These are phyloP conservation scores for Oreochromis mossambicus DNA, from an alignment of 2,797 vertebrate species.

Conservation along the genomic window DNA sequence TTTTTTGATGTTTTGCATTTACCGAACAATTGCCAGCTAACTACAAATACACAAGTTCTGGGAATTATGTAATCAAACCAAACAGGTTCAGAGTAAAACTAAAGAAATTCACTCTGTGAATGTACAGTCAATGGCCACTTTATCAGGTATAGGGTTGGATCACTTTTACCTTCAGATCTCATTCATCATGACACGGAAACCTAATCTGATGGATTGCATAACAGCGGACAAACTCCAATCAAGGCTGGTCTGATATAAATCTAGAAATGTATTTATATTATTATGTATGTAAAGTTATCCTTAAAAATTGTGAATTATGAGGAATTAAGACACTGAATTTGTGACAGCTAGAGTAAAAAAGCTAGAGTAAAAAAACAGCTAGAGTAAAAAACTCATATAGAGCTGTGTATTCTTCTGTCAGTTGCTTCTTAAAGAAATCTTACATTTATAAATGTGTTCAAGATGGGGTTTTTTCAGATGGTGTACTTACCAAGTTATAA, in stretches of 20 bases:
- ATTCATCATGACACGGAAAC: background rate
- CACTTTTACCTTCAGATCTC: background rate
- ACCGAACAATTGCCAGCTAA: background rate
- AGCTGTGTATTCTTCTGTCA: background rate
- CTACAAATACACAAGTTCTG: background rate
- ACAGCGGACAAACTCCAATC: background rate
- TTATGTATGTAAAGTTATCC: background rate
- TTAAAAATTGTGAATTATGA: background rate
- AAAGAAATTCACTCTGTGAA: background rate
- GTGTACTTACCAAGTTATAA: background rate
- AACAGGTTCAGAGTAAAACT: background rate
- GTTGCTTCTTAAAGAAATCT: background rate
- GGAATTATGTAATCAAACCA: background rate
- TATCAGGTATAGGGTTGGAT: background rate
- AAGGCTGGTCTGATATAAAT: background rate
- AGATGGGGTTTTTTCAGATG: background rate
- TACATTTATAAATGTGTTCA: background rate
- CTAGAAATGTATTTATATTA: background rate
- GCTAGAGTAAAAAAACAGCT: no score
- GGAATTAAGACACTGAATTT: background rate
- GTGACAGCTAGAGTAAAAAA: no score
- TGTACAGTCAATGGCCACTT: background rate
- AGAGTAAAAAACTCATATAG: no score
- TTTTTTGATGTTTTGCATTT: background rate
- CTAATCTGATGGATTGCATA: background rate